Evolutionary conservation across 1,140 invertebrate species (phyloP).

Genomic region (Drosophila aff.): DNA sequence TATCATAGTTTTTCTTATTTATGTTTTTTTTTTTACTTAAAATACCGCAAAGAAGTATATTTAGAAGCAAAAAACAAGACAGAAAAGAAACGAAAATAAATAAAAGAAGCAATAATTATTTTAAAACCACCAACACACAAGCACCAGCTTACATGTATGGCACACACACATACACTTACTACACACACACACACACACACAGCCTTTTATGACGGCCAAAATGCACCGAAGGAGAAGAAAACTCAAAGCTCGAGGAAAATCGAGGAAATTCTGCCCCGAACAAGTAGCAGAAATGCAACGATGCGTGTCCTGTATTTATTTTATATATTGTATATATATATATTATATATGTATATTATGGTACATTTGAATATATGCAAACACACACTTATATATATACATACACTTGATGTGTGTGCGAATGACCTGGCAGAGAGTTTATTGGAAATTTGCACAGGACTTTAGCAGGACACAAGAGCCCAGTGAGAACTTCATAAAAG

Average conservation of each 20-base stretch:
- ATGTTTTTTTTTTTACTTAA: background rate
- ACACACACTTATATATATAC: background rate
- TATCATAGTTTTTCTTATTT: background rate
- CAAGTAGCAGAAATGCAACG: constrained; percentile 41
- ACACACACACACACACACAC: constrained; percentile 25
- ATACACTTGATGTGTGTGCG: constrained; percentile 8
- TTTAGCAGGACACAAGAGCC: constrained; percentile 11
- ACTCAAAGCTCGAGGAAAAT: constrained; percentile 31
- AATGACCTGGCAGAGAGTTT: constrained; percentile 19
- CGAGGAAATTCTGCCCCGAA: constrained; percentile 8
- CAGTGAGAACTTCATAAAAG: background rate
- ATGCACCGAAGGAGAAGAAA: constrained; percentile 40
- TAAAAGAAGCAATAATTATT: constrained; percentile 7
- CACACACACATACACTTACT: constrained; percentile 18
- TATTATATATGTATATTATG: constrained; percentile 11
- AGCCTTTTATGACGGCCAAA: constrained; percentile 32
- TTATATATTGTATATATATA: constrained; percentile 28
- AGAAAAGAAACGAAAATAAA: background rate
- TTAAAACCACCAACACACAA: constrained; percentile 23
- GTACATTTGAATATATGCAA: constrained; percentile 16
- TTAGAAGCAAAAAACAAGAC: constrained; percentile 56
- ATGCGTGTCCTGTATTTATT: constrained; percentile 32
- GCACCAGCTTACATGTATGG: constrained; percentile 38
- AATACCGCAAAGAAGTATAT: constrained; percentile 73
- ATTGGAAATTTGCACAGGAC: constrained; percentile 11